These are phyloP conservation scores for Mionectes macconnelli DNA, from an alignment of 2,113 vertebrate genomes.

Conservation along the genomic window DNA sequence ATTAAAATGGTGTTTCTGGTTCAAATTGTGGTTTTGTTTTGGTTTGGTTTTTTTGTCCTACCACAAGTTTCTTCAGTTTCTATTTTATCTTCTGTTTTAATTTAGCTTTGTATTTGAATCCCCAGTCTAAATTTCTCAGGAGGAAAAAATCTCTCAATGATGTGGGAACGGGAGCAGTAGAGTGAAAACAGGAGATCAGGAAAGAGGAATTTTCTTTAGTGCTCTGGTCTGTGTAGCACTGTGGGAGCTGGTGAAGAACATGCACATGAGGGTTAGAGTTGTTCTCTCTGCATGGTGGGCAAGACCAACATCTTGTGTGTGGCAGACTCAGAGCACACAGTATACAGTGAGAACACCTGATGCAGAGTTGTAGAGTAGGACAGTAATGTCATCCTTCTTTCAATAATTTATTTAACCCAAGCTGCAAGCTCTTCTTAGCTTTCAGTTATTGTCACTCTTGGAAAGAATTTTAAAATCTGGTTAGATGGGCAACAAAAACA, in stretches of 20 bases:
- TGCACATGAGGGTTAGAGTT: fast-evolving
- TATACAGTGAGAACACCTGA: neutral
- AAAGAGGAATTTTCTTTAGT: neutral
- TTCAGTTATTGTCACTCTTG: neutral
- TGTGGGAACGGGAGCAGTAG: neutral
- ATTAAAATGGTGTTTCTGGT: neutral
- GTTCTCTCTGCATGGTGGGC: fast-evolving
- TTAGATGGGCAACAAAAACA: neutral
- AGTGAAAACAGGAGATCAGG: neutral
- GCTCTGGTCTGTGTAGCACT: neutral
- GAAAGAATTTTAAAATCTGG: neutral
- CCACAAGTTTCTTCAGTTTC: neutral
- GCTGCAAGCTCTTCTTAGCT: neutral
- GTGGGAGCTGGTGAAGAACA: neutral
- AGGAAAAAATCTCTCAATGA: neutral
- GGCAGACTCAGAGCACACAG: neutral
- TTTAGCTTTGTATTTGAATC: neutral
- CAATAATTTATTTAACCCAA: neutral
- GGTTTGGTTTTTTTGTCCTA: neutral
- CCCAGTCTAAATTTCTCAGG: neutral
- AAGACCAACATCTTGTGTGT: neutral
- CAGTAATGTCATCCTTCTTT: neutral
- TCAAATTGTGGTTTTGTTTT: neutral
- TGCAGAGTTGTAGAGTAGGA: neutral
- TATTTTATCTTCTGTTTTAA: neutral